Percentiles rank a stretch among this genome's conserved stretches.
phyloP scores from a whole-genome alignment of 2,797 vertebrate species.

The Aeoliscus strigatus region DNA sequence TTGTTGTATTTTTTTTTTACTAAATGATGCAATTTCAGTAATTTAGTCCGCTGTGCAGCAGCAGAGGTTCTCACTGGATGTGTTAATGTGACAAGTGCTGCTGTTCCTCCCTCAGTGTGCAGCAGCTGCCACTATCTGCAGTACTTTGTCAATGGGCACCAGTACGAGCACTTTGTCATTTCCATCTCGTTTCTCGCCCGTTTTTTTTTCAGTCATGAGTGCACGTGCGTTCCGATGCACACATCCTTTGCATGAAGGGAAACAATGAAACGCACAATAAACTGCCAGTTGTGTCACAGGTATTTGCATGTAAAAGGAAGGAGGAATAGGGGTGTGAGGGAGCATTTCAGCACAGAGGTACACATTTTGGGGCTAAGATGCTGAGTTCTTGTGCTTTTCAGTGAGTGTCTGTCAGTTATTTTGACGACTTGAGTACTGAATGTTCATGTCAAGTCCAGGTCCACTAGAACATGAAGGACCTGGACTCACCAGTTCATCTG shows the following conservation, averaged over 20 bases:
- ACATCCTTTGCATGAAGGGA: conserved; percentile 33
- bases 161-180: too few species aligned
- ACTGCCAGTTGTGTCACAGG: conserved; percentile 44
- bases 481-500: too few species aligned
- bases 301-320: conserved; percentile 69
- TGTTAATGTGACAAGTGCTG: too few species aligned
- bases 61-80: conserved; percentile 4
- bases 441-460: too few species aligned
- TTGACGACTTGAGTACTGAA: too few species aligned
- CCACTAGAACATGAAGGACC: too few species aligned
- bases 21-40: conserved; percentile 15
- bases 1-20: too few species aligned
- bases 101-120: too few species aligned
- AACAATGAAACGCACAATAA: conserved; percentile 57
- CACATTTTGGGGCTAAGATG: conserved; percentile 21
- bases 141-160: too few species aligned
- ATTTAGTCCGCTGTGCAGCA: background rate
- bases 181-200: too few species aligned
- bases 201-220: conserved; percentile 6
- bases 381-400: conserved; percentile 38
- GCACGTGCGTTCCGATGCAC: conserved; percentile 55
- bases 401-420: conserved; percentile 49
- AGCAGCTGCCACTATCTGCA: too few species aligned
- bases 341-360: conserved; percentile 43
- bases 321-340: conserved; percentile 20